phyloP scores from a whole-genome alignment of 2,888 invertebrate species.

The Mythimna albipuncta region DNA sequence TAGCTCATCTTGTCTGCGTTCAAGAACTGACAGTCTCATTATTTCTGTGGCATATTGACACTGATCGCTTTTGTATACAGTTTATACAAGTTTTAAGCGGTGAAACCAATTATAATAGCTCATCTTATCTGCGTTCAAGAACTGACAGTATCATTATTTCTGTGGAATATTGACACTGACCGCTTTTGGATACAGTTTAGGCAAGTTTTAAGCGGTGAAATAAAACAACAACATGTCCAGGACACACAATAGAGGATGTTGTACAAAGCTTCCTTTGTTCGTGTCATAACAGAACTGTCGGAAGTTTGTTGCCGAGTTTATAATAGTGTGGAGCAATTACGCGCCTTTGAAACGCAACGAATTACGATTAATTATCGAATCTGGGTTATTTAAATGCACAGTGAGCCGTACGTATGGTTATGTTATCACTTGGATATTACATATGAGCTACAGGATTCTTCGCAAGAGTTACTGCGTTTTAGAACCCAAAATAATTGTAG shows the following conservation, averaged over 20 bases:
- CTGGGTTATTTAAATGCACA: slow-evolving; percentile 15
- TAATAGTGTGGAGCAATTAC: slow-evolving; percentile 13
- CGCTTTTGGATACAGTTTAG: background rate
- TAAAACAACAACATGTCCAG: slow-evolving; percentile 10
- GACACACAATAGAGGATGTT: background rate
- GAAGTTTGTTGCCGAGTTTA: slow-evolving; percentile 10
- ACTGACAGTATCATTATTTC: background rate
- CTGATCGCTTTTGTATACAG: background rate
- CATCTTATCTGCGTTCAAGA: too few relatives aligned
- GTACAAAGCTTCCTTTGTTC: slow-evolving; percentile 14
- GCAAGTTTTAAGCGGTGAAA: slow-evolving; percentile 11
- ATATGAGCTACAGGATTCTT: background rate
- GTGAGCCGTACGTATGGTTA: background rate
- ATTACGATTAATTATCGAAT: slow-evolving; percentile 23
- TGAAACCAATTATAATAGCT: background rate
- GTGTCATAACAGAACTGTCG: slow-evolving; percentile 4
- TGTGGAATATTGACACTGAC: background rate
- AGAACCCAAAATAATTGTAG: too few relatives aligned
- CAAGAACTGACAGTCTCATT: too few relatives aligned
- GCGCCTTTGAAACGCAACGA: slow-evolving; percentile 2
- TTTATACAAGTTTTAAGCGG: background rate
- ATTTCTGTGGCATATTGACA: background rate
- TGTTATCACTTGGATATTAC: background rate
- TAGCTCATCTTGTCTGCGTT: too few relatives aligned
- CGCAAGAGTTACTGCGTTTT: too few relatives aligned